These are phyloP conservation scores for Catostylus mosaicus DNA, from an alignment of 30 jellyfish, hydroid and myxozoan species.

Conservation along the genomic window DNA sequence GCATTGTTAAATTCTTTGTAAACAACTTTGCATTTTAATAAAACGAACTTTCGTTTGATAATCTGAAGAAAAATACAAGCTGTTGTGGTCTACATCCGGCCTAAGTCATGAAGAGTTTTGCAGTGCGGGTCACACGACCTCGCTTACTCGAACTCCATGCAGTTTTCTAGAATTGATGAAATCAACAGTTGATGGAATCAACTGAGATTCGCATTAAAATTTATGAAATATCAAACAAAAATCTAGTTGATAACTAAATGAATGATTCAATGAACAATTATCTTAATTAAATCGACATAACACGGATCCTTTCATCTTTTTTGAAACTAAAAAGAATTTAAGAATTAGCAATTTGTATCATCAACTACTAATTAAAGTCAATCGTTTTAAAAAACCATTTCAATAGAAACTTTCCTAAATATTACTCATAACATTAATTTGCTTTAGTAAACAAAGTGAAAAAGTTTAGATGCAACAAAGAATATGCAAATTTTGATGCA, in stretches of 20 bases:
- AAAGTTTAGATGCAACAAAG: background rate
- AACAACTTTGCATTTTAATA: too few relatives aligned
- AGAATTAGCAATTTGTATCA: constrained; percentile 22
- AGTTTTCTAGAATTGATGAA: too few relatives aligned
- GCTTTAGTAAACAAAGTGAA: background rate
- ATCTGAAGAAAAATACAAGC: too few relatives aligned
- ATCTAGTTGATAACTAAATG: background rate
- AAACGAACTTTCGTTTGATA: too few relatives aligned
- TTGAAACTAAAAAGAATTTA: background rate
- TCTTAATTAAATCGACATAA: constrained; percentile 11
- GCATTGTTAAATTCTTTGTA: too few relatives aligned
- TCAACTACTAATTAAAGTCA: constrained; percentile 17
- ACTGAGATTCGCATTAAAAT: background rate
- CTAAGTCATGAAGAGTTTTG: too few relatives aligned
- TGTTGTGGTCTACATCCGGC: too few relatives aligned
- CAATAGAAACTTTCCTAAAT: constrained; percentile 6
- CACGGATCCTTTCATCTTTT: constrained; percentile 34
- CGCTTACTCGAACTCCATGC: background rate
- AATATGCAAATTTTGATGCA: background rate
- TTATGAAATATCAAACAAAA: background rate
- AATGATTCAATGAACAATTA: background rate
- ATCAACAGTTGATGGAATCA: background rate
- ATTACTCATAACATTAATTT: background rate
- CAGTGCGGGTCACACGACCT: constrained; percentile 7
- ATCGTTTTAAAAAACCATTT: constrained; percentile 19